Evolutionary conservation across 2,113 vertebrate species (phyloP).

Genomic region (Rhombomys opimus): DNA sequence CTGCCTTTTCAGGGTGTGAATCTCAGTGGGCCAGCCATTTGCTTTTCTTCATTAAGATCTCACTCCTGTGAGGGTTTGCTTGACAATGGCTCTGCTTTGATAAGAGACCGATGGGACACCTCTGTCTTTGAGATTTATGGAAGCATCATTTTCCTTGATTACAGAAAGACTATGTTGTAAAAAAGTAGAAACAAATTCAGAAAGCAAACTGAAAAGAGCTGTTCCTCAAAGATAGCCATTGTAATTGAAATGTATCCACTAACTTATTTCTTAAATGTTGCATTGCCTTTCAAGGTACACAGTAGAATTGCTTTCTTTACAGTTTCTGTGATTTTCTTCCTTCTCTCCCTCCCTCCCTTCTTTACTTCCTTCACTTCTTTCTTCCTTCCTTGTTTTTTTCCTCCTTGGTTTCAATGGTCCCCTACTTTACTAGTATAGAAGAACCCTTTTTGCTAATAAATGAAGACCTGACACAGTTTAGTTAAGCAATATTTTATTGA

Average conservation of each 20-base stretch:
- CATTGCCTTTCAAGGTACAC: constrained; percentile 3
- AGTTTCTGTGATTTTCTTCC: background rate
- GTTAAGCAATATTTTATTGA: background rate
- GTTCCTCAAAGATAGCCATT: background rate
- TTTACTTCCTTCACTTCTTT: background rate
- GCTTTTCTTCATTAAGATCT: constrained; percentile 44
- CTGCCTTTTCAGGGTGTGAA: background rate
- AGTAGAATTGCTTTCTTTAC: background rate
- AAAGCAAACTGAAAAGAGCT: constrained; percentile 22
- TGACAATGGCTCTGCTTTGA: constrained; percentile 43
- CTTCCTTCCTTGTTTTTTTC: background rate
- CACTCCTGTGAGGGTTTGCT: background rate
- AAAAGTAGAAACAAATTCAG: constrained; percentile 36
- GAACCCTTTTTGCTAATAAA: background rate
- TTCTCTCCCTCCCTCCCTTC: background rate
- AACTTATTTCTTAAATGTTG: constrained; percentile 30
- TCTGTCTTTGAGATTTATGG: constrained; percentile 10
- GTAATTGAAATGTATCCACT: background rate
- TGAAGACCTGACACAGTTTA: constrained; percentile 13
- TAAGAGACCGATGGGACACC: constrained; percentile 1
- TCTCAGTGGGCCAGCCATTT: background rate
- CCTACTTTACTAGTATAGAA: background rate
- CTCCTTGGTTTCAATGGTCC: background rate
- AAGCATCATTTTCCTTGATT: constrained; percentile 28
- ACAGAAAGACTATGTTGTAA: background rate